Evolutionary conservation across 2,797 vertebrate species (phyloP).

Genomic region (Holocentrus rufus): DNA sequence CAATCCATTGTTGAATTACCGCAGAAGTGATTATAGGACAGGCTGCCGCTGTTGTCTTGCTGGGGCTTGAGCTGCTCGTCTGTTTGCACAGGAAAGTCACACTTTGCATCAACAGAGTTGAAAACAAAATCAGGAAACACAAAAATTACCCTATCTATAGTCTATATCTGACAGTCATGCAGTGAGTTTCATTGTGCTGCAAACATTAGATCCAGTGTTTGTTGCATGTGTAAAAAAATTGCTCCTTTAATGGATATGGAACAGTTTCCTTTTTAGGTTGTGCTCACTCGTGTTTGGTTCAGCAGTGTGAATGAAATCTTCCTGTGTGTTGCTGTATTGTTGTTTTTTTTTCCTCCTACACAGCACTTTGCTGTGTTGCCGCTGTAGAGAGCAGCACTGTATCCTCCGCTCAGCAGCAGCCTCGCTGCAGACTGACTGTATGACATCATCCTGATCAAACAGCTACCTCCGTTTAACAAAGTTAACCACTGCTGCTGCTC

Average conservation of each 20-base stretch:
- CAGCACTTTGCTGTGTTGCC: background rate
- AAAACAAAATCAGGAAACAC: background rate
- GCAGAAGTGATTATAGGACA: background rate
- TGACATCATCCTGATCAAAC: slow-evolving; percentile 28
- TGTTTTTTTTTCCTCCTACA: too few species aligned
- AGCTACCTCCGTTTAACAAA: too few species aligned
- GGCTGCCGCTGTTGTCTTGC: background rate
- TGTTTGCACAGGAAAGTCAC: background rate
- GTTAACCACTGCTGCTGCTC: too few species aligned
- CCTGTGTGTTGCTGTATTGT: too few species aligned
- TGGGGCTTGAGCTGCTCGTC: background rate
- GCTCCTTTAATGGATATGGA: background rate
- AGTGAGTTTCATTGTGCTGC: too few species aligned
- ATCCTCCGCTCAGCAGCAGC: background rate
- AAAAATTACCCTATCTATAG: too few species aligned
- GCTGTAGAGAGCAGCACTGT: background rate
- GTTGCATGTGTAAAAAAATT: too few species aligned
- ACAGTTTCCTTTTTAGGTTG: background rate
- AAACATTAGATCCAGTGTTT: too few species aligned
- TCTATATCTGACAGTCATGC: too few species aligned
- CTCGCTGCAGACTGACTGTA: background rate
- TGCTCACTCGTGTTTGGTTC: background rate
- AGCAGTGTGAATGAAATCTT: background rate
- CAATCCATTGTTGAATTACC: background rate
- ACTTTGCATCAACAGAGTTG: too few species aligned